Evolutionary conservation across 2,888 invertebrate species (phyloP).

Genomic region (Lasioglossum calceatum): DNA sequence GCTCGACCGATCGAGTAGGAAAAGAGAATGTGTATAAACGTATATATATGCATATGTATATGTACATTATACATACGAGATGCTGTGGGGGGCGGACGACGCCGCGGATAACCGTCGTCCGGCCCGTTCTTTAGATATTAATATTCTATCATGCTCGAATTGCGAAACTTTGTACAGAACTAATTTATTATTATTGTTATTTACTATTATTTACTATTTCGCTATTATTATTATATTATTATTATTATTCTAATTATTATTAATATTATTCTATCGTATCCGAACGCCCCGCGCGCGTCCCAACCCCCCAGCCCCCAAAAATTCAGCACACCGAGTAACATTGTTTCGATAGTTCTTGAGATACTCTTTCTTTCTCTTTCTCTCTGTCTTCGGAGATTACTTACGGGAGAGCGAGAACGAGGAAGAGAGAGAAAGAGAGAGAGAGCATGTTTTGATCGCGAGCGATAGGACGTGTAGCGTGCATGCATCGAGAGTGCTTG

Average conservation of each 20-base stretch:
- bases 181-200: conserved; percentile 84
- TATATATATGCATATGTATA: conserved; percentile 26
- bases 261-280: conserved; percentile 73
- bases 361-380: not conserved
- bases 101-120: conserved; percentile 38
- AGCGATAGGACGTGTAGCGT: conserved; percentile 32
- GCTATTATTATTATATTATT: conserved; percentile 75
- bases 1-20: conserved; percentile 26
- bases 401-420: not conserved
- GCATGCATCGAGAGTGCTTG: conserved; percentile 40
- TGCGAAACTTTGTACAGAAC: conserved; percentile 83
- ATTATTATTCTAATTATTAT: conserved; percentile 73
- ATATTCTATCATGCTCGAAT: conserved; percentile 80
- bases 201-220: conserved; percentile 77
- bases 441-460: conserved; percentile 2
- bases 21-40: conserved; percentile 21
- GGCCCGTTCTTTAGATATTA: conserved; percentile 78
- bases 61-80: conserved; percentile 61
- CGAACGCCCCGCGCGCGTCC: conserved; percentile 24
- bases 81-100: conserved; percentile 76
- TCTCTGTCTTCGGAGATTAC: conserved; percentile 40
- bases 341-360: conserved; percentile 72
- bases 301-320: not conserved
- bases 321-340: conserved; percentile 71
- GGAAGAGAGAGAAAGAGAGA: not conserved